Percentiles rank a stretch among this genome's conserved stretches.
Evolutionary conservation across 1,140 invertebrate genomes (phyloP).

Genomic region (Zaprionus inermis): DNA sequence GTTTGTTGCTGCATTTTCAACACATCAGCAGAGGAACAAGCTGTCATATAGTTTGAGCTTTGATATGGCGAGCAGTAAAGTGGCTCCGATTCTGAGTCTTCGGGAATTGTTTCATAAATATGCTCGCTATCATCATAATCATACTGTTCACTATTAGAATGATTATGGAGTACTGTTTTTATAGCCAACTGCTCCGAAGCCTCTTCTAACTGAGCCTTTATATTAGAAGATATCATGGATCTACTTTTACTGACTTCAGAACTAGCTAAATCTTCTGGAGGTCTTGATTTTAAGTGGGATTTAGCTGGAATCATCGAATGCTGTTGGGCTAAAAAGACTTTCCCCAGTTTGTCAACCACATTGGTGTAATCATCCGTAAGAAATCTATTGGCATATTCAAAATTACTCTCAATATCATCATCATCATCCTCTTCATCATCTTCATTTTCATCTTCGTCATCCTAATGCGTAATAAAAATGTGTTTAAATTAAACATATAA

Average conservation of each 20-base stretch:
- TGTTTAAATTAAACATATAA: not conserved
- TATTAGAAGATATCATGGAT: not conserved
- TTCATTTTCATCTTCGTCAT: slow-evolving; percentile 64
- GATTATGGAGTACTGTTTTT: not conserved
- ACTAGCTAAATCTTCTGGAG: not conserved
- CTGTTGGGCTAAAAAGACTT: slow-evolving; percentile 51
- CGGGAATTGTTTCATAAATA: slow-evolving; percentile 89
- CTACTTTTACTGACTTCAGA: not conserved
- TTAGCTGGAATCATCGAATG: slow-evolving; percentile 14
- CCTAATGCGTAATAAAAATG: not conserved
- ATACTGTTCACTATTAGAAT: slow-evolving; percentile 21
- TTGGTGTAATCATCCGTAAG: slow-evolving; percentile 72
- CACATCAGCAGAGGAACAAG: slow-evolving; percentile 55
- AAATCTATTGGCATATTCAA: slow-evolving; percentile 74
- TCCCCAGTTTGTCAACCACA: slow-evolving; percentile 71
- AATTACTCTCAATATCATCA: slow-evolving; percentile 68
- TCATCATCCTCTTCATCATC: slow-evolving; percentile 54
- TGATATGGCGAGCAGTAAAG: slow-evolving; percentile 89
- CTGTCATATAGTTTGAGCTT: slow-evolving; percentile 77
- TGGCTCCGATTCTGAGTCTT: slow-evolving; percentile 87
- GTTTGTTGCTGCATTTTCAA: slow-evolving; percentile 78
- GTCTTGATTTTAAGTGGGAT: slow-evolving; percentile 11
- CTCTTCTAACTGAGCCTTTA: slow-evolving; percentile 2
- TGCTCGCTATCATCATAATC: slow-evolving; percentile 85
- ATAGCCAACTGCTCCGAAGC: not conserved